Percentiles rank a stretch among this genome's conserved stretches.
These are phyloP conservation scores for Sebastes glaucus DNA, from an alignment of 2,797 vertebrate genomes.

Conservation along the genomic window DNA sequence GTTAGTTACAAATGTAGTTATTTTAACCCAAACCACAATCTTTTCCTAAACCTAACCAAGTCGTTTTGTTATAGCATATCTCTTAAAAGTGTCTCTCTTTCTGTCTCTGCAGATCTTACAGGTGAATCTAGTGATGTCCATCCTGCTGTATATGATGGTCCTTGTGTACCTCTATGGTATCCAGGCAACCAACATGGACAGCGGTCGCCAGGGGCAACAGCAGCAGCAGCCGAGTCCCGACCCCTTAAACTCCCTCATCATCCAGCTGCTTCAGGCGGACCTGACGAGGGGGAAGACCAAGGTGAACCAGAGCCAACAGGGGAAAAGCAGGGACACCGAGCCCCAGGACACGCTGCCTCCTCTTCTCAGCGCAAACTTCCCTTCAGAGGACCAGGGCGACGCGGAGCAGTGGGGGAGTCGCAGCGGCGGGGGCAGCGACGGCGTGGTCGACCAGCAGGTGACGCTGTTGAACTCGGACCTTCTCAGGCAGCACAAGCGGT, in stretches of 20 bases:
- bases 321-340: conserved; percentile 46
- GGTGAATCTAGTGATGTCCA: conserved; percentile 99
- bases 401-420: conserved; percentile 45
- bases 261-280: conserved; percentile 96
- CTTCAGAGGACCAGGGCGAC: conserved; percentile 46
- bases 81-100: conserved; percentile 22
- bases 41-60: neutral
- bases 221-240: conserved; percentile 86
- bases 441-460: conserved; percentile 79
- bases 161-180: conserved; percentile 97
- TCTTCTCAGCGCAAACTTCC: conserved; percentile 28
- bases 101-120: conserved; percentile 92
- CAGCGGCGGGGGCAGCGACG: conserved; percentile 33
- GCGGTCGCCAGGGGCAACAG: conserved; percentile 67
- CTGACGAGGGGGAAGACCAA: conserved; percentile 85
- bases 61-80: neutral
- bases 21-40: neutral
- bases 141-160: conserved; percentile 99
- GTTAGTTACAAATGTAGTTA: neutral
- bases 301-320: conserved; percentile 67
- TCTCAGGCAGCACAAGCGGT: conserved; percentile 90
- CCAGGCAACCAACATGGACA: conserved; percentile 93
- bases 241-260: conserved; percentile 95
- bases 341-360: conserved; percentile 52
- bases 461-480: conserved; percentile 86